Conservation (phyloP, 1,140 invertebrate genomes). For the Drosophila orosa region DNA sequence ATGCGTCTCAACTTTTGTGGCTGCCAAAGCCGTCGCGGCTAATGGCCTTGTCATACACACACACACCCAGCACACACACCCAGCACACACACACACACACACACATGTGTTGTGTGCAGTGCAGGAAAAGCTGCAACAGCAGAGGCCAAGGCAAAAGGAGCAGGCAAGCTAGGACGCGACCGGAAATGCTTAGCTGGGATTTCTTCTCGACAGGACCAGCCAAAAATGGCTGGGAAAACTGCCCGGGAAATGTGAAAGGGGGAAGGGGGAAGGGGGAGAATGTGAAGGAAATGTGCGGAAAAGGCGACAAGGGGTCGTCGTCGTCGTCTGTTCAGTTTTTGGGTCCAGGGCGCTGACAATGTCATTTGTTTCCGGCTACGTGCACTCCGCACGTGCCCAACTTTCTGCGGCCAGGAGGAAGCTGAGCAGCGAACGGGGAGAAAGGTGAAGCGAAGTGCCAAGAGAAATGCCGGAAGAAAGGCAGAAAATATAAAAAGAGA, state of each 20-base stretch:
- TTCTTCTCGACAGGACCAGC: slow-evolving; percentile 47
- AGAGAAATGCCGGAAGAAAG: background rate
- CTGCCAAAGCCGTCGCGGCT: slow-evolving; percentile 56
- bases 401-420: slow-evolving; percentile 32
- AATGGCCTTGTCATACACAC: slow-evolving; percentile 66
- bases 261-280: background rate
- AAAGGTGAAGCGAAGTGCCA: background rate
- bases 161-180: slow-evolving; percentile 53
- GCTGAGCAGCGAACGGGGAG: background rate
- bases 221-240: slow-evolving; percentile 14
- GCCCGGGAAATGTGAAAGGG: background rate
- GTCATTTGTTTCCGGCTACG: slow-evolving; percentile 79
- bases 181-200: slow-evolving; percentile 79
- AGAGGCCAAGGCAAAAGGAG: slow-evolving; percentile 20
- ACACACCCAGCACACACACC: slow-evolving; percentile 1
- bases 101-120: background rate
- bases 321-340: slow-evolving; percentile 29
- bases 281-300: background rate
- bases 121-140: slow-evolving; percentile 25
- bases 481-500: background rate
- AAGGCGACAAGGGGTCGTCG: slow-evolving; percentile 3
- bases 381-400: slow-evolving; percentile 68
- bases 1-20: slow-evolving; percentile 38
- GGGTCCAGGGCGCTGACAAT: slow-evolving; percentile 69
- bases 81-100: slow-evolving; percentile 10